Evolutionary conservation across 2,888 invertebrate species (phyloP).

Genomic region (Noctuana brunneofusca): DNA sequence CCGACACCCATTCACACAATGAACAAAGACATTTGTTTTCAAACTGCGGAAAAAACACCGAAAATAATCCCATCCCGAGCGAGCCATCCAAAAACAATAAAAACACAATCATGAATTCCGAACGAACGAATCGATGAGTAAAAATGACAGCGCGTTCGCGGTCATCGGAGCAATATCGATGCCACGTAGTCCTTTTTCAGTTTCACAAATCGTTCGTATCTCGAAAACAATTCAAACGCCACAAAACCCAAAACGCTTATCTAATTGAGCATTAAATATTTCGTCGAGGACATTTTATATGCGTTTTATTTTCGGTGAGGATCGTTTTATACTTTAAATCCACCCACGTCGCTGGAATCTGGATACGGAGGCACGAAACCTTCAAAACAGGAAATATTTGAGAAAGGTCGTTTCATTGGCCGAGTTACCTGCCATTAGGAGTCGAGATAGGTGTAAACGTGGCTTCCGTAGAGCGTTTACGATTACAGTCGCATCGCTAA

Average conservation of each 20-base stretch:
- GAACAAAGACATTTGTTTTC: conserved; percentile 79
- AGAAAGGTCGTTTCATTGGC: conserved; percentile 78
- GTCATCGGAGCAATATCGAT: conserved; percentile 46
- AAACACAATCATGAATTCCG: conserved; percentile 38
- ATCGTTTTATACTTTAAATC: conserved; percentile 78
- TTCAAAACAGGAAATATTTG: conserved; percentile 80
- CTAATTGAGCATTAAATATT: conserved; percentile 82
- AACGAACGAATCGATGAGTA: conserved; percentile 45
- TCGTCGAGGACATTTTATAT: conserved; percentile 80
- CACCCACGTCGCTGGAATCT: conserved; percentile 78
- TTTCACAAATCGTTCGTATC: conserved; percentile 63
- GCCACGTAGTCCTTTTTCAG: conserved; percentile 58
- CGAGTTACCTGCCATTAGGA: conserved; percentile 81
- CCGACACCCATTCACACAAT: conserved; percentile 68
- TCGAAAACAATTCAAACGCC: conserved; percentile 74
- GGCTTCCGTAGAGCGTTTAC: conserved; percentile 72
- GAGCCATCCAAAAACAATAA: conserved; percentile 68
- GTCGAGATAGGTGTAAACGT: conserved; percentile 78
- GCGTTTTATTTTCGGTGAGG: conserved; percentile 74
- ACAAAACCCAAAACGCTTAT: conserved; percentile 80
- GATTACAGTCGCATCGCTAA: conserved; percentile 61
- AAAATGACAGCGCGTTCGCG: conserved; percentile 48
- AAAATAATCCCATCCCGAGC: conserved; percentile 73
- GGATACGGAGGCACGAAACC: conserved; percentile 63
- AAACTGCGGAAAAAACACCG: conserved; percentile 68